These are phyloP conservation scores for Recurvirostra avosetta DNA, from an alignment of 2,113 vertebrate genomes.

Conservation along the genomic window DNA sequence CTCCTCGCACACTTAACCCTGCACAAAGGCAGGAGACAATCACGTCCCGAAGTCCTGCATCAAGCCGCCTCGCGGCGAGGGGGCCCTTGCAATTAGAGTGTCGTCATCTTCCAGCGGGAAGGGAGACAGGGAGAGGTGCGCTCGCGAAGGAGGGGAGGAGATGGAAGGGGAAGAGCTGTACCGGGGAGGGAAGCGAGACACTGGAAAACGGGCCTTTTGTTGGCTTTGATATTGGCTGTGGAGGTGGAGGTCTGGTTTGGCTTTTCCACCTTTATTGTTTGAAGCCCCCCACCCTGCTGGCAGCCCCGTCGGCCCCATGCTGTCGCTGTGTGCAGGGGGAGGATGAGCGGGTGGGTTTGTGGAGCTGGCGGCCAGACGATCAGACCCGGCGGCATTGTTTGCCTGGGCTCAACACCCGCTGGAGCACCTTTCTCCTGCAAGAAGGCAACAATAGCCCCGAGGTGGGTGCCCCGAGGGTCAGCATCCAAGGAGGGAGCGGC, in stretches of 20 bases:
- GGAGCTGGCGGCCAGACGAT: not conserved
- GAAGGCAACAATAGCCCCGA: not conserved
- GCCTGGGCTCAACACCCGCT: fast-evolving
- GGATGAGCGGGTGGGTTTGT: not conserved
- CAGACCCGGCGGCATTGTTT: not conserved
- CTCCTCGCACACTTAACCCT: constrained; percentile 54
- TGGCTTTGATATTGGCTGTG: not conserved
- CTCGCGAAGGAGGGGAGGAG: not conserved
- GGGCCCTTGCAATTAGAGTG: constrained; percentile 16
- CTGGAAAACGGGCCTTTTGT: not conserved
- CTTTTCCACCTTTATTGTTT: not conserved
- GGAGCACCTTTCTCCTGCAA: not conserved
- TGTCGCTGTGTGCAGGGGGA: not conserved
- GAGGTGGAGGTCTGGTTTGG: not conserved
- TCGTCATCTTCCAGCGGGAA: constrained; percentile 46
- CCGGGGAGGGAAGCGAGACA: not conserved
- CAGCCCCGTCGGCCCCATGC: not conserved
- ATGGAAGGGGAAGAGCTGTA: not conserved
- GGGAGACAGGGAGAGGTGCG: constrained; percentile 15
- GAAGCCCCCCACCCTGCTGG: not conserved
- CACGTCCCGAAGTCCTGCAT: not conserved
- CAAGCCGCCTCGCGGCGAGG: constrained; percentile 24
- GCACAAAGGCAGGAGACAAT: constrained; percentile 64
- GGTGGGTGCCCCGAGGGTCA: not conserved
- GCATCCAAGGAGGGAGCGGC: not conserved